Conservation (phyloP, 2,797 vertebrate species). For the Salarias fasciatus region DNA sequence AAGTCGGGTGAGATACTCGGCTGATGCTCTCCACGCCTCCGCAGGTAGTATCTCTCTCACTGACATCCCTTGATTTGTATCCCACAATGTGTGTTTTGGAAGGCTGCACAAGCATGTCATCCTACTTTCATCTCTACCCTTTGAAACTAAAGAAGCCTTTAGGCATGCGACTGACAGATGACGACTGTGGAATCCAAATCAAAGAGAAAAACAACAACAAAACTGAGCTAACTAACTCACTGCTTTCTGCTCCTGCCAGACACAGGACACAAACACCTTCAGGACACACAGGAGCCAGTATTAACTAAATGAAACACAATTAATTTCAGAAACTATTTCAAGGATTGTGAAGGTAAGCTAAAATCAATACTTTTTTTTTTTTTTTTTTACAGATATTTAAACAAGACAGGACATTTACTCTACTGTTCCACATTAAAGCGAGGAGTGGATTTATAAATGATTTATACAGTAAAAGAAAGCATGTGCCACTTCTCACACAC, state of each 20-base stretch:
- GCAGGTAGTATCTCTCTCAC: constrained; percentile 52
- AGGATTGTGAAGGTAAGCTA: too few relatives aligned
- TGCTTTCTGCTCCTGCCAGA: constrained; percentile 31
- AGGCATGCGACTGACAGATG: constrained; percentile 50
- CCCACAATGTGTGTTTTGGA: constrained; percentile 55
- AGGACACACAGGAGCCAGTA: constrained; percentile 14
- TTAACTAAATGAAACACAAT: too few relatives aligned
- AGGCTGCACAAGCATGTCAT: constrained; percentile 54
- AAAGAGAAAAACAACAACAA: constrained; percentile 32
- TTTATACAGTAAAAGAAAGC: constrained; percentile 21
- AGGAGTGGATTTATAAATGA: constrained; percentile 18
- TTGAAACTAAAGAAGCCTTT: constrained; percentile 64
- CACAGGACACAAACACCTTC: constrained; percentile 32
- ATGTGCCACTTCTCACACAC: constrained; percentile 15
- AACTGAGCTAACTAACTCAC: constrained; percentile 19
- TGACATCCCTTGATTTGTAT: constrained; percentile 62
- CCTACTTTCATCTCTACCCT: constrained; percentile 55
- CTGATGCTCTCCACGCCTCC: constrained; percentile 37
- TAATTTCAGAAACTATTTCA: too few relatives aligned
- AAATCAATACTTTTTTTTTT: too few relatives aligned
- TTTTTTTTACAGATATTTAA: neutral
- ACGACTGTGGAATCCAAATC: constrained; percentile 45
- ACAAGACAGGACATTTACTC: constrained; percentile 3
- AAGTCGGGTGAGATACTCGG: constrained; percentile 41
- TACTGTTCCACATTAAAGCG: neutral